Conservation (phyloP, 2,888 invertebrate genomes). For the Drosophila tripunctata region DNA sequence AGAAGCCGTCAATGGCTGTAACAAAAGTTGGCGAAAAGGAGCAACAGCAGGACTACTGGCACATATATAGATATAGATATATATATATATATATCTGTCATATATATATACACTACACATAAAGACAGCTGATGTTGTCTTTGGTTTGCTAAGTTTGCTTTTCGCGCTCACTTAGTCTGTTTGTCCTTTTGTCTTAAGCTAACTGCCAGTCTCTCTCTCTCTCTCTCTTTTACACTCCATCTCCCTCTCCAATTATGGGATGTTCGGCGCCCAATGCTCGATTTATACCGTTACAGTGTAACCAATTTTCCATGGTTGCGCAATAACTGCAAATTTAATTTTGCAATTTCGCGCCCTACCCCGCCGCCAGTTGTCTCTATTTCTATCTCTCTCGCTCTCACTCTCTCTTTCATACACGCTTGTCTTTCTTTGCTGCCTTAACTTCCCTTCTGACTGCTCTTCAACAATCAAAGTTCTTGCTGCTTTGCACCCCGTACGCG, state of each 20-base stretch:
- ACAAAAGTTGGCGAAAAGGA: conserved; percentile 52
- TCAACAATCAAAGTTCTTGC: conserved; percentile 9
- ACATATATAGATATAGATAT: neutral
- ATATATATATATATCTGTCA: neutral
- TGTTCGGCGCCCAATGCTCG: conserved; percentile 47
- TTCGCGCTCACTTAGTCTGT: neutral
- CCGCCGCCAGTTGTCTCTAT: conserved; percentile 3
- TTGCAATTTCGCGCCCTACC: conserved; percentile 72
- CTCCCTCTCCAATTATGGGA: conserved; percentile 44
- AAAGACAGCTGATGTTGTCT: conserved; percentile 28
- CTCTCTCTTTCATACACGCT: neutral
- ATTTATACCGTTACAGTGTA: conserved; percentile 69
- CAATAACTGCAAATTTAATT: conserved; percentile 79
- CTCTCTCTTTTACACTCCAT: neutral
- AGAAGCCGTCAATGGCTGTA: conserved; percentile 28
- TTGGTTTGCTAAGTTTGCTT: conserved; percentile 35
- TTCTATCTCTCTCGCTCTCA: neutral
- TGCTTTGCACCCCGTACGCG: conserved; percentile 11
- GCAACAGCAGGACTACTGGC: neutral
- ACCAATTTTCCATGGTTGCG: conserved; percentile 79
- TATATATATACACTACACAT: neutral
- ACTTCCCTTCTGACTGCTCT: conserved; percentile 1
- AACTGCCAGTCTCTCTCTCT: neutral
- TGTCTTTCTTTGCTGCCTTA: too few relatives aligned
- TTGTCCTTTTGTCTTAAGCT: neutral